A percentile compares a stretch with the other conserved stretches of the same genome.
phyloP scores from a whole-genome alignment of 2,797 vertebrate genomes.

The Anas bernieri region DNA sequence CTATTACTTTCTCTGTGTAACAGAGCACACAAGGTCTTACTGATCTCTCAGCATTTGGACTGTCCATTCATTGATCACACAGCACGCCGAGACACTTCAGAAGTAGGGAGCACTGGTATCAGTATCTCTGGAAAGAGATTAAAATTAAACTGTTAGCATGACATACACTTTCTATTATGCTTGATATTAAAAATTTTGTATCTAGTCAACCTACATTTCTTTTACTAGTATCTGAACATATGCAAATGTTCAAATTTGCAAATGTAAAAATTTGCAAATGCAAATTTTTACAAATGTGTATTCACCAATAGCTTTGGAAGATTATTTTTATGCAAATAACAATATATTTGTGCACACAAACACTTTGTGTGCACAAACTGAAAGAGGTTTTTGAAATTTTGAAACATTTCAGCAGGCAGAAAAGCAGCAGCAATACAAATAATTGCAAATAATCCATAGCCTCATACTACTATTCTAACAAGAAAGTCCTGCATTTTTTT shows the following conservation, averaged over 20 bases:
- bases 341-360: background rate
- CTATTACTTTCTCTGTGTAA: background rate
- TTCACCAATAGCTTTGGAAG: background rate
- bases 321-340: background rate
- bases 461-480: background rate
- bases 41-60: background rate
- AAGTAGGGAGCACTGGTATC: background rate
- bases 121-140: slow-evolving; percentile 42
- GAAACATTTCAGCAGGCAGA: background rate
- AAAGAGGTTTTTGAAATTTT: background rate
- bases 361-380: background rate
- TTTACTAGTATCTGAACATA: background rate
- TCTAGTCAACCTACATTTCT: background rate
- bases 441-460: background rate
- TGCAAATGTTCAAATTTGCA: too few species aligned
- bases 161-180: background rate
- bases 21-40: background rate
- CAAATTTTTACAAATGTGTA: background rate
- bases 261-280: too few species aligned
- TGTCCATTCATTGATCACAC: background rate
- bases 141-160: background rate
- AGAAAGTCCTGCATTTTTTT: background rate
- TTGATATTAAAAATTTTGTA: background rate
- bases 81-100: background rate
- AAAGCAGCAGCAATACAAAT: background rate